Conservation (phyloP, 2,113 vertebrate genomes). For the Perca flavescens region DNA sequence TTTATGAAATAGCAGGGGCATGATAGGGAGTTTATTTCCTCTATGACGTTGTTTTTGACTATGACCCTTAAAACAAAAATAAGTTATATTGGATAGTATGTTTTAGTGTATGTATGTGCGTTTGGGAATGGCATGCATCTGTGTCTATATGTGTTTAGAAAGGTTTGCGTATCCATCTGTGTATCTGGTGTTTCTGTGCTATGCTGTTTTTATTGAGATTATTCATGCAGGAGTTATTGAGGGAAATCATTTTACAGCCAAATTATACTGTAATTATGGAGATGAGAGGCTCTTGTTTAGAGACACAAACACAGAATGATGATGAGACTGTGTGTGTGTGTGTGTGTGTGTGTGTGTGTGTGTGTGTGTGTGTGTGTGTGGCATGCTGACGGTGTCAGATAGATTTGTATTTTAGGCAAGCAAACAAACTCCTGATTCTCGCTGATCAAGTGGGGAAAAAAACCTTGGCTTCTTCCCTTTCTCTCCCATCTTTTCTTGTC, state of each 20-base stretch:
- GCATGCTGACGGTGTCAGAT: conserved; percentile 61
- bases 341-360: conserved; percentile 32
- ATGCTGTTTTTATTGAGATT: conserved; percentile 75
- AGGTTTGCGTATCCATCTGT: conserved; percentile 21
- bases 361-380: conserved; percentile 16
- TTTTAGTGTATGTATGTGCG: background rate
- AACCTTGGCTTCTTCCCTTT: conserved; percentile 31
- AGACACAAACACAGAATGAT: conserved; percentile 73
- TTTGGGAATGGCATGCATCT: conserved; percentile 5
- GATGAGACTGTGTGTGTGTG: conserved; percentile 57
- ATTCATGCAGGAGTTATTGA: conserved; percentile 77
- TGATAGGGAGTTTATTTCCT: conserved; percentile 15
- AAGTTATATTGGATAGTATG: background rate
- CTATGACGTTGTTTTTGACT: conserved; percentile 17
- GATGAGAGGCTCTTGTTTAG: conserved; percentile 79
- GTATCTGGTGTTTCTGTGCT: conserved; percentile 43
- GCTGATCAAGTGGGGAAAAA: conserved; percentile 50
- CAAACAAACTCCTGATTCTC: conserved; percentile 71
- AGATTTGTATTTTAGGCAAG: conserved; percentile 61
- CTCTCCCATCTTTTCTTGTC: conserved; percentile 22
- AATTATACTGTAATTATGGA: conserved; percentile 83
- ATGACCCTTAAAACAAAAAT: conserved; percentile 8
- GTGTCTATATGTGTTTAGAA: conserved; percentile 24
- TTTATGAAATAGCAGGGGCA: background rate
- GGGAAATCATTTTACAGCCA: conserved; percentile 80